These are phyloP conservation scores for Willowsia nigromaculata DNA, from an alignment of 2,888 invertebrate genomes.

Conservation along the genomic window DNA sequence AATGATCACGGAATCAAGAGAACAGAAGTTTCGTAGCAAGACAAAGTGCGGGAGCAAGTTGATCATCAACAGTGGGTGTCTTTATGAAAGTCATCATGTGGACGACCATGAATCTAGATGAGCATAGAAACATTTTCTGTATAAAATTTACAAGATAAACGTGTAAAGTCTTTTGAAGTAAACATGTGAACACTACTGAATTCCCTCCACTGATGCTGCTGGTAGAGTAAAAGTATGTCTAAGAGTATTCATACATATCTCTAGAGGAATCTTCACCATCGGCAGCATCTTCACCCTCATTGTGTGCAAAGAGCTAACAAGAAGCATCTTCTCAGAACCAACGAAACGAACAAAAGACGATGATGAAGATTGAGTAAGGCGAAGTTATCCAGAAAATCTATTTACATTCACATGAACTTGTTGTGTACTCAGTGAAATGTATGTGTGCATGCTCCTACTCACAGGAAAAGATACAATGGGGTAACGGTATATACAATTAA, in stretches of 20 bases:
- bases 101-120: constrained; percentile 48
- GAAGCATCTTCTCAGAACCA: constrained; percentile 31
- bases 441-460: neutral
- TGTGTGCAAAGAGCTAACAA: neutral
- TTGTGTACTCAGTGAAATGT: neutral
- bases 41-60: constrained; percentile 49
- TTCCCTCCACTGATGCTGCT: neutral
- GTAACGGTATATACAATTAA: constrained; percentile 7
- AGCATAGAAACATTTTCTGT: neutral
- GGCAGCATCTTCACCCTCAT: neutral
- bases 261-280: constrained; percentile 56
- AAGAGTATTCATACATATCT: constrained; percentile 22
- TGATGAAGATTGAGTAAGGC: neutral
- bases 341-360: constrained; percentile 27
- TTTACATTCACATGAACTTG: neutral
- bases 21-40: constrained; percentile 35
- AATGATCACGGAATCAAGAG: neutral
- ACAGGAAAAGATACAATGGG: neutral
- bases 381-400: constrained; percentile 3
- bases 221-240: neutral
- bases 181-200: constrained; percentile 10
- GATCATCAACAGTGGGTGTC: constrained; percentile 18
- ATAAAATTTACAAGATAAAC: neutral
- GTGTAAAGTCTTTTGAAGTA: constrained; percentile 11
- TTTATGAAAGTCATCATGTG: constrained; percentile 28